These are phyloP conservation scores for Dendrocincla tyrannina DNA, from an alignment of 2,797 vertebrate species.

Conservation along the genomic window DNA sequence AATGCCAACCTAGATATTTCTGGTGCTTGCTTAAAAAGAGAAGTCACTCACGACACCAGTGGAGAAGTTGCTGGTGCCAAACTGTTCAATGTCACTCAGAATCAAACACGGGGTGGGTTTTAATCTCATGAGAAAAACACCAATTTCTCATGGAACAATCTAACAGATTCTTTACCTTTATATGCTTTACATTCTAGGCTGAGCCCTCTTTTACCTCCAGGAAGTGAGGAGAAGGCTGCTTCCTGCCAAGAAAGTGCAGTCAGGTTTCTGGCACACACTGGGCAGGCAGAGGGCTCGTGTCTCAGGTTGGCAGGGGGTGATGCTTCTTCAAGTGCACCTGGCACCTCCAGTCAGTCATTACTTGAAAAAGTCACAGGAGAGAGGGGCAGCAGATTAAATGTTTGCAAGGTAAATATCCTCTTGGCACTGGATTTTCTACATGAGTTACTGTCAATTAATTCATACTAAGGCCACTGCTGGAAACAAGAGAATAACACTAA, in stretches of 20 bases:
- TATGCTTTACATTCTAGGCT: constrained; percentile 18
- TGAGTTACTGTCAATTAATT: constrained; percentile 15
- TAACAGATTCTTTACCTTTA: constrained; percentile 57
- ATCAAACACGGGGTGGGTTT: neutral
- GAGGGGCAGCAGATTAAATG: constrained; percentile 10
- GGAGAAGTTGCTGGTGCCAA: constrained; percentile 17
- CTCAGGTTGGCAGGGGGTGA: constrained; percentile 50
- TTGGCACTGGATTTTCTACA: neutral
- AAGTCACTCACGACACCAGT: constrained; percentile 20
- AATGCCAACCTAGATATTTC: constrained; percentile 12
- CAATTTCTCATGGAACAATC: constrained; percentile 40
- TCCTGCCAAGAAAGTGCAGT: constrained; percentile 60
- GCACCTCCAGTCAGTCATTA: constrained; percentile 41
- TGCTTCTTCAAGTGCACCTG: neutral
- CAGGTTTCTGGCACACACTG: constrained; percentile 65
- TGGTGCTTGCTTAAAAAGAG: constrained; percentile 6
- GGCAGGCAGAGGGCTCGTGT: constrained; percentile 57
- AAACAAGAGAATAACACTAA: constrained; percentile 19
- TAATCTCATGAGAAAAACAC: constrained; percentile 55
- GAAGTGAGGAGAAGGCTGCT: constrained; percentile 30
- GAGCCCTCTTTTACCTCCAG: constrained; percentile 52
- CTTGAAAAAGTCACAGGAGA: neutral
- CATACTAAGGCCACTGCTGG: neutral
- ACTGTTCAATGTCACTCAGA: constrained; percentile 14
- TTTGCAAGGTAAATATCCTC: constrained; percentile 51